Conservation (phyloP, 2,888 invertebrate genomes). For the Agriopis leucophaearia region DNA sequence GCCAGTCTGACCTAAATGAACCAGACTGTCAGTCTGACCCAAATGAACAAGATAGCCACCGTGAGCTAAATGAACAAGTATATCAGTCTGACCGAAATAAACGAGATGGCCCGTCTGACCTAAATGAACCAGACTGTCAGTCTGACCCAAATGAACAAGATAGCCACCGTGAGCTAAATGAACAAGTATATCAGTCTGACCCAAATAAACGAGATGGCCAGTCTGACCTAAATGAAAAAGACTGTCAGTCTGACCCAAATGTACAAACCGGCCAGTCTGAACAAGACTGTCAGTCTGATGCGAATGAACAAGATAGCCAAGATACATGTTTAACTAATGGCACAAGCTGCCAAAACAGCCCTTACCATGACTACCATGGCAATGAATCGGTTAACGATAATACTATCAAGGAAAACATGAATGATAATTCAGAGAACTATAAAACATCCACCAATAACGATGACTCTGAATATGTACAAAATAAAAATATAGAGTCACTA, state of each 20-base stretch:
- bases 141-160: conserved; percentile 39
- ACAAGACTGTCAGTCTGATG: not conserved
- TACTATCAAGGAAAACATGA: not conserved
- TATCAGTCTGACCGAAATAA: conserved; percentile 60
- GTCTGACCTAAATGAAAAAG: conserved; percentile 39
- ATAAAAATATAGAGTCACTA: not conserved
- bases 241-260: conserved; percentile 45
- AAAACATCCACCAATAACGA: not conserved
- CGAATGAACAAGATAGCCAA: not conserved
- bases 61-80: conserved; percentile 50
- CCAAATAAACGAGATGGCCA: conserved; percentile 54
- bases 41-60: conserved; percentile 68
- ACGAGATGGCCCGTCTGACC: conserved; percentile 55
- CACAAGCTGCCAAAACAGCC: conserved; percentile 22
- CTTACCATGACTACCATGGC: not conserved
- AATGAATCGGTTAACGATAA: not conserved
- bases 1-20: conserved; percentile 46
- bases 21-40: not conserved
- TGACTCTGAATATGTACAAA: not conserved
- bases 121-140: conserved; percentile 49
- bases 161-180: no score
- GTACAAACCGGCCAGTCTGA: not conserved
- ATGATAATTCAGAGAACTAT: not conserved
- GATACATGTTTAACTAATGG: not conserved
- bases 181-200: conserved; percentile 44